Base-by-base conservation (phyloP, 2,113 vertebrate species). In the Eclectus roratus region DNA sequence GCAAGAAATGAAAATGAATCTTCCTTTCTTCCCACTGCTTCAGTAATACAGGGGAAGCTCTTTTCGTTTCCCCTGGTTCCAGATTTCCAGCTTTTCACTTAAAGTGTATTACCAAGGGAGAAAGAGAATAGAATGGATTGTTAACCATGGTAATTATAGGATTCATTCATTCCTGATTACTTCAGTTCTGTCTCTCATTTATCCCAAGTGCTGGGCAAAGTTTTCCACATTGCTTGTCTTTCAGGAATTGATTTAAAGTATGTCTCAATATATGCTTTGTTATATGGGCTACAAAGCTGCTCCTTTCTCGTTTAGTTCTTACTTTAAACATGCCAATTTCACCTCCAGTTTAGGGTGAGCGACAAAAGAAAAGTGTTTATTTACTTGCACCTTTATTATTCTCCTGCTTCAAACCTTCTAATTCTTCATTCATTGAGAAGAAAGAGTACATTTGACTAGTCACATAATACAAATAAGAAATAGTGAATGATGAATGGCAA, bases 361-460 rank as follows among this genome's bases (percentile, higher is more conserved):
- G 79, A 90, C 89, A 94, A 83, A 94, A 69, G 13, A 77, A 37
- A 89, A 89, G 41, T 80, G 50, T 88, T 94, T 95, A 83, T 94
- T 96, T 95, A 88, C 63, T 88, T 7, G 0, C 46, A 63, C 18
- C n/a, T 88, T 95, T 94, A 82, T 88, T 85, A 78, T 78, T 90
- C 66, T 83, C 24, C 66, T 69, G 41, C 49, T 63, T 81, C 70
- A 89, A 87, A 82, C 29, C 37, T 93, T 85, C 71, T 90, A 74
- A 93, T 95, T 93, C 71, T 61, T 91, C 55, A 44, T 95, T 89
- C 79, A 80, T 25, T 73, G 80, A 78, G 79, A 88, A 94, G 79
- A 83, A 91, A 94, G 69, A 95, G 94, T 90, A 27, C 53, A 10
- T 90, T 68, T 94, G 91, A 94, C 90, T 93, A 90, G 71, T 73